Base-by-base conservation (phyloP, 1,140 invertebrate genomes). In the Brachionus rotundiformis region DNA sequence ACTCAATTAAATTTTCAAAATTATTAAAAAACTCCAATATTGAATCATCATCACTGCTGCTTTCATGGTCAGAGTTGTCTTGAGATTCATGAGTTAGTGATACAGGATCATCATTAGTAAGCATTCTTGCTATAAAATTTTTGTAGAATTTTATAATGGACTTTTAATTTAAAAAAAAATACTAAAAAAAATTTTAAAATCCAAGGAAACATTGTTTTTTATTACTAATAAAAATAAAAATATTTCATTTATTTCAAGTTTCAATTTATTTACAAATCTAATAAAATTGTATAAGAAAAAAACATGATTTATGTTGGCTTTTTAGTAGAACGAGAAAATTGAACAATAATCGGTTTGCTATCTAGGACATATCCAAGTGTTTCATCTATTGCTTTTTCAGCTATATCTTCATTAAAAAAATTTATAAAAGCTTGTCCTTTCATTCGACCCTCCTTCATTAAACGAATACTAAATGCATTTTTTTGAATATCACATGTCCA, bases 401-500 rank as follows among this genome's bases (percentile, higher is more conserved):
- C 93, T 84, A 91, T 88, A 75, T 90, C 88, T n/a, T 92, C 89
- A 85, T 89, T 91, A 82, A 92, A 91, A 65, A 96, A 90, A 6
- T 93, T 94, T 0, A 98, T 89, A 90, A 98, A 98, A 5, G 94
- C 94, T 89, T 98, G 95, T 0, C 94, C 94, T 88, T 95, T 96
- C 94, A 98, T 96, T 85, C 94, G 90, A 0, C 95, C 95, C 87
- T 95, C 94, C 86, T 94, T 93, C 94, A 98, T 95, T 1, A 95
- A 89, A 84, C 92, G 90, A n/a, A 95, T 90, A 88, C 94, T 92
- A 88, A 94, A 95, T 90, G 90, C 89, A 39, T 88, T 89, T 83
- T 88, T 88, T 83, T 90, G 87, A 71, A 88, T 85, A 82, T 90
- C 76, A 19, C 8, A 23, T 19, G 47, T 13, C 76, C 76, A 79